Conservation (phyloP, 2,797 vertebrate genomes). For the Mormyrus proboscirostris region DNA sequence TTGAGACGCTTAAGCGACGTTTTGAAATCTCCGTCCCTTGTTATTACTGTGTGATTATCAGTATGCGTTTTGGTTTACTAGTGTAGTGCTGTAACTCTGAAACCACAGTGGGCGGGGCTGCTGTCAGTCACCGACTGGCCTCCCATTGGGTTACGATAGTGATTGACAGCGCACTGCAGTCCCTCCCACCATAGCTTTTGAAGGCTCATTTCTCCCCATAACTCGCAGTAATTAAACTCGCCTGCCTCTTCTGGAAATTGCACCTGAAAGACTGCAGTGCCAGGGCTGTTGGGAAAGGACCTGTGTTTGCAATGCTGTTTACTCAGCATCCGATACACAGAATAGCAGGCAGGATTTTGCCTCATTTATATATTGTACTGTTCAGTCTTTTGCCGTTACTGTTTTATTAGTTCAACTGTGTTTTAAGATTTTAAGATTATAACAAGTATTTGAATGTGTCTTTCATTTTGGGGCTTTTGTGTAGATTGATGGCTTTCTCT, state of each 20-base stretch:
- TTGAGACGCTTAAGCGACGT: background rate
- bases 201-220: background rate
- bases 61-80: background rate
- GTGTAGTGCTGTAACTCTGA: background rate
- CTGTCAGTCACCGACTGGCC: background rate
- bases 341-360: background rate
- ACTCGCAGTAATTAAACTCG: background rate
- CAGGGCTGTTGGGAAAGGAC: background rate
- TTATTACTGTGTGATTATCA: background rate
- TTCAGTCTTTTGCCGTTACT: background rate
- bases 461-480: background rate
- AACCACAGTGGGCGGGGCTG: background rate
- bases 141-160: background rate
- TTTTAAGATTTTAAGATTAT: background rate
- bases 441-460: background rate
- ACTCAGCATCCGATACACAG: background rate
- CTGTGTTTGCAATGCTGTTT: background rate
- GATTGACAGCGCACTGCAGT: background rate
- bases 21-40: background rate
- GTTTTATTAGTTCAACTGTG: background rate
- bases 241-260: constrained; percentile 41
- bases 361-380: background rate
- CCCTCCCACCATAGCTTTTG: background rate
- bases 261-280: background rate
- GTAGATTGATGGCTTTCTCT: background rate